Conservation (phyloP, 2,797 vertebrate genomes). For the Glossophaga mutica region DNA sequence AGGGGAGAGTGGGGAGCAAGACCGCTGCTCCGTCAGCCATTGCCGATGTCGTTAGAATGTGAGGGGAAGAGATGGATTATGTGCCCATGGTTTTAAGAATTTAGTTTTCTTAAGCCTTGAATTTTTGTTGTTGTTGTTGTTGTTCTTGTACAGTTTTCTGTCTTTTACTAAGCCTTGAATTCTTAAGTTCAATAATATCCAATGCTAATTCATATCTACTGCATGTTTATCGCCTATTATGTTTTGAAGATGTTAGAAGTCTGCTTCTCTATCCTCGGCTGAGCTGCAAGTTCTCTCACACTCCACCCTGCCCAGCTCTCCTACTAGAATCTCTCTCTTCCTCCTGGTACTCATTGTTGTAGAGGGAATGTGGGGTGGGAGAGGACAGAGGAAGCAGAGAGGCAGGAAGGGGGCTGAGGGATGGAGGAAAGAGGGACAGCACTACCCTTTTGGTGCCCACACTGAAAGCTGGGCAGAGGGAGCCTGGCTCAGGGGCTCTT, state of each 20-base stretch:
- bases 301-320: neutral
- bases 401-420: neutral
- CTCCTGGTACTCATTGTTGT: neutral
- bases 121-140: too few relatives aligned
- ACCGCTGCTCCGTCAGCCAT: too few relatives aligned
- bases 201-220: neutral
- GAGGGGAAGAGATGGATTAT: neutral
- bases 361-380: neutral
- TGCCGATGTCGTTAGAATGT: neutral
- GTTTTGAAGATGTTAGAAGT: neutral
- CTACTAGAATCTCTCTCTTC: neutral
- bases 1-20: fast-evolving
- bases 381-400: neutral
- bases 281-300: neutral
- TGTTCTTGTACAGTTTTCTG: too few relatives aligned
- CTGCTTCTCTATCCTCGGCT: neutral
- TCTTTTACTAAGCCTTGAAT: neutral
- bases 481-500: neutral
- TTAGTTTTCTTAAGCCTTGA: neutral
- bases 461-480: neutral
- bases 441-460: neutral
- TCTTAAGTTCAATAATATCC: neutral
- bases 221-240: neutral
- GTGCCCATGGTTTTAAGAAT: neutral
- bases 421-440: neutral